Percentiles rank a stretch among this genome's conserved stretches.
phyloP scores from a whole-genome alignment of 1,140 invertebrate species.

The Sarcophaga peregrina region DNA sequence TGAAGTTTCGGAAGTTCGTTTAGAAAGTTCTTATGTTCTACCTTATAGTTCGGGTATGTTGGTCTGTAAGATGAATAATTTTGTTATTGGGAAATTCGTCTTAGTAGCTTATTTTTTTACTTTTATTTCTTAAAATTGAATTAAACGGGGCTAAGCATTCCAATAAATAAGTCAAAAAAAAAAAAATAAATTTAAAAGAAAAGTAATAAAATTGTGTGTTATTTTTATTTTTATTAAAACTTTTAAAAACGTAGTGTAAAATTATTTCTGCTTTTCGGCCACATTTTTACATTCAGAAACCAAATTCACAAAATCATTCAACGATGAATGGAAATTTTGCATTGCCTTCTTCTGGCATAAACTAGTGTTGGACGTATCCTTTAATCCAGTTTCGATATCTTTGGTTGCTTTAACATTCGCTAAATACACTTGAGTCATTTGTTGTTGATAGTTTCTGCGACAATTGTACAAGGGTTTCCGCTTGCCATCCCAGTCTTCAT shows the following conservation, averaged over 20 bases:
- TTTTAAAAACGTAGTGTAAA: not conserved
- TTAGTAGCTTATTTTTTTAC: not conserved
- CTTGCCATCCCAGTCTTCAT: not conserved
- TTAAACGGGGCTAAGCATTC: too few relatives aligned
- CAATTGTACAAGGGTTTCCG: not conserved
- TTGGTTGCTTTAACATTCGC: not conserved
- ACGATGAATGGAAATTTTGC: not conserved
- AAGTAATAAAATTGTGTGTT: too few relatives aligned
- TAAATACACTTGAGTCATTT: not conserved
- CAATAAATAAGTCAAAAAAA: too few relatives aligned
- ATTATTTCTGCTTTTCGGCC: not conserved
- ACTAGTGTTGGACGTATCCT: too few relatives aligned
- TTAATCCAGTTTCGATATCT: too few relatives aligned
- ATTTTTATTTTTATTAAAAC: not conserved
- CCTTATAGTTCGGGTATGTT: too few relatives aligned
- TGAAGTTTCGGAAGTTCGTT: too few relatives aligned
- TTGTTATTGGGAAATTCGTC: not conserved
- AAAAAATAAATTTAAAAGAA: too few relatives aligned
- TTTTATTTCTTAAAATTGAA: not conserved
- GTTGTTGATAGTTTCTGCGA: not conserved
- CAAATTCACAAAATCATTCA: not conserved
- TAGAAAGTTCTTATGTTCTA: too few relatives aligned
- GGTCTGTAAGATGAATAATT: not conserved
- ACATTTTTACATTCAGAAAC: not conserved
- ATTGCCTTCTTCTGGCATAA: not conserved